Evolutionary conservation across 92 coral and sea anemone genomes (phyloP).

Genomic region (Isaurus tuberculatus): DNA sequence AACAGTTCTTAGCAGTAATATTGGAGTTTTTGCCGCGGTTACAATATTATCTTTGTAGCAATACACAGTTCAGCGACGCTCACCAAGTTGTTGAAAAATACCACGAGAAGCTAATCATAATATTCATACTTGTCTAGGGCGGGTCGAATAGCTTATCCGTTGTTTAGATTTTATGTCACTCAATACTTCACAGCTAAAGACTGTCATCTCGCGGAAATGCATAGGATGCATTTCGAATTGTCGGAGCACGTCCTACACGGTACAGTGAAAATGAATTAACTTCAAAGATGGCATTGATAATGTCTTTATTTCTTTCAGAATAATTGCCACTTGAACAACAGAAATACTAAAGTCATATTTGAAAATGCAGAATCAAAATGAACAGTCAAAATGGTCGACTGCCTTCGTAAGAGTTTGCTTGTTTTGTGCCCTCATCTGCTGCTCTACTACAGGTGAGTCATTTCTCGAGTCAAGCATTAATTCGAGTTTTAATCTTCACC

Average conservation of each 20-base stretch:
- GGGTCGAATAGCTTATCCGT: slow-evolving; percentile 28
- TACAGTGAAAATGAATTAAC: background rate
- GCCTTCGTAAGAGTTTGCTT: background rate
- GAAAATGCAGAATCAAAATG: background rate
- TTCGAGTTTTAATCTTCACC: background rate
- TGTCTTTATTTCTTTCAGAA: slow-evolving; percentile 8
- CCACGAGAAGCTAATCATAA: background rate
- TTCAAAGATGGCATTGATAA: background rate
- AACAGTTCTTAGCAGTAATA: background rate
- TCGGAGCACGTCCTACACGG: slow-evolving; percentile 8
- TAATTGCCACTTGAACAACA: background rate
- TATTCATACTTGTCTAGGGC: background rate
- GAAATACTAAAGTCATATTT: background rate
- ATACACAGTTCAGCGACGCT: background rate
- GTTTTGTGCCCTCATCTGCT: background rate
- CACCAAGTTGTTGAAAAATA: background rate
- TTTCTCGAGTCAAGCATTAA: background rate
- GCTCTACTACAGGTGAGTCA: background rate
- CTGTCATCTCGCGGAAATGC: slow-evolving; percentile 42
- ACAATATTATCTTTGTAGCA: background rate
- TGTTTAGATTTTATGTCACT: slow-evolving; percentile 26
- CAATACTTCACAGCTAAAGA: slow-evolving; percentile 1
- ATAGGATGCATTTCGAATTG: slow-evolving; percentile 30
- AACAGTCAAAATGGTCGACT: background rate
- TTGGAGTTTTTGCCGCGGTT: background rate